Percentiles rank a stretch among this genome's conserved stretches.
These are phyloP conservation scores for Orthosia gracilis DNA, from an alignment of 2,888 invertebrate species.

Conservation along the genomic window DNA sequence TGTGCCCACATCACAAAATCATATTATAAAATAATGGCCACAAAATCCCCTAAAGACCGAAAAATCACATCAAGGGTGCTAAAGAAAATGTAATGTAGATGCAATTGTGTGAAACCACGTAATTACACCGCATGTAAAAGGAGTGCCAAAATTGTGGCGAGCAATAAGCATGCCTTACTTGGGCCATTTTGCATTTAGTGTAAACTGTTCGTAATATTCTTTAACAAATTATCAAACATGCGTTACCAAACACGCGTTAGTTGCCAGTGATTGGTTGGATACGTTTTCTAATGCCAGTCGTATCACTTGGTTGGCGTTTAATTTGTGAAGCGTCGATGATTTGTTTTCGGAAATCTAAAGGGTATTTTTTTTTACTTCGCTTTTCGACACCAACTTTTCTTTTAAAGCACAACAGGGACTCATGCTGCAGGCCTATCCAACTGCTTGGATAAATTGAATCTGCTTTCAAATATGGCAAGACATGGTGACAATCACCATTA, in stretches of 20 bases:
- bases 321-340: too few species aligned
- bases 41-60: too few species aligned
- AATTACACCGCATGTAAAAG: constrained; percentile 51
- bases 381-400: background rate
- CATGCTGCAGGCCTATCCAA: background rate
- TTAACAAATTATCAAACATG: too few species aligned
- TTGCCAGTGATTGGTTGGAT: too few species aligned
- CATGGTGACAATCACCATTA: constrained; percentile 37
- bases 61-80: background rate
- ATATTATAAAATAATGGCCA: too few species aligned
- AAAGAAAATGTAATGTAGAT: constrained; percentile 42
- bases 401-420: too few species aligned
- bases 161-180: constrained; percentile 37
- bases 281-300: too few species aligned
- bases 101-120: constrained; percentile 38
- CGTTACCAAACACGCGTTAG: too few species aligned
- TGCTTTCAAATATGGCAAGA: background rate
- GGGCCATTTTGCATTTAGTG: constrained; percentile 29
- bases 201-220: constrained; percentile 17
- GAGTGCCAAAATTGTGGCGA: constrained; percentile 44
- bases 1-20: too few species aligned
- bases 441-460: background rate
- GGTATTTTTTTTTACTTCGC: background rate
- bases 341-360: too few species aligned
- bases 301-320: too few species aligned